phyloP scores from a whole-genome alignment of 1,140 invertebrate genomes.

The Oedothorax gibbosus region DNA sequence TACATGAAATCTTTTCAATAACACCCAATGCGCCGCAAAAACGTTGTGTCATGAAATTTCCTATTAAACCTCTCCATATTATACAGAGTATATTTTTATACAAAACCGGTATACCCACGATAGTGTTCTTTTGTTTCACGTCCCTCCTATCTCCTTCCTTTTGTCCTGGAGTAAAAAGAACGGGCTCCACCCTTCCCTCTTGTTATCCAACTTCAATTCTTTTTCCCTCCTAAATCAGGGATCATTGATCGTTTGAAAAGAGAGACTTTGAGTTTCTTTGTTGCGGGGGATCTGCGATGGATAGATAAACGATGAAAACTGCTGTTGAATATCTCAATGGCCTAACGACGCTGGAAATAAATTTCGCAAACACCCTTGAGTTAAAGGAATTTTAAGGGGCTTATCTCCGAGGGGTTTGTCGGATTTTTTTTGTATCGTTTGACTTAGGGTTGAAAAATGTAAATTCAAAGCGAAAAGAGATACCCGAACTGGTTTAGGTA shows the following conservation, averaged over 20 bases:
- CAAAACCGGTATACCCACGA: no score
- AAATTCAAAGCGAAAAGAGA: no score
- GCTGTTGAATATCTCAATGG: constrained; percentile 51
- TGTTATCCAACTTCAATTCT: constrained; percentile 53
- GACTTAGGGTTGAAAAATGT: background rate
- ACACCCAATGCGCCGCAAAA: no score
- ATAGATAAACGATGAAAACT: constrained; percentile 50
- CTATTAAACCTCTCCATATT: no score
- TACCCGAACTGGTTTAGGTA: no score
- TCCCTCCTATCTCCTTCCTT: background rate
- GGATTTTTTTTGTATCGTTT: constrained; percentile 1
- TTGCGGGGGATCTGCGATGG: constrained; percentile 1
- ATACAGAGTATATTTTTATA: no score
- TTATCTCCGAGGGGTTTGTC: constrained; percentile 11
- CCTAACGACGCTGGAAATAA: constrained; percentile 39
- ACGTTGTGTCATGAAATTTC: no score
- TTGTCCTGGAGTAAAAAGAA: constrained; percentile 8
- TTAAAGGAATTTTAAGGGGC: no score
- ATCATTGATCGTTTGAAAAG: constrained; percentile 47
- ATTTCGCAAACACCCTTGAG: constrained; percentile 17
- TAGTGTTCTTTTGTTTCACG: no score
- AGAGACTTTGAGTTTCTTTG: constrained; percentile 29
- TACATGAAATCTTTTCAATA: no score
- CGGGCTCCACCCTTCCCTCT: constrained; percentile 14
- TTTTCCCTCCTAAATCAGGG: constrained; percentile 28